Evolutionary conservation across 2,797 vertebrate genomes (phyloP).

Genomic region (Monodelphis domestica): DNA sequence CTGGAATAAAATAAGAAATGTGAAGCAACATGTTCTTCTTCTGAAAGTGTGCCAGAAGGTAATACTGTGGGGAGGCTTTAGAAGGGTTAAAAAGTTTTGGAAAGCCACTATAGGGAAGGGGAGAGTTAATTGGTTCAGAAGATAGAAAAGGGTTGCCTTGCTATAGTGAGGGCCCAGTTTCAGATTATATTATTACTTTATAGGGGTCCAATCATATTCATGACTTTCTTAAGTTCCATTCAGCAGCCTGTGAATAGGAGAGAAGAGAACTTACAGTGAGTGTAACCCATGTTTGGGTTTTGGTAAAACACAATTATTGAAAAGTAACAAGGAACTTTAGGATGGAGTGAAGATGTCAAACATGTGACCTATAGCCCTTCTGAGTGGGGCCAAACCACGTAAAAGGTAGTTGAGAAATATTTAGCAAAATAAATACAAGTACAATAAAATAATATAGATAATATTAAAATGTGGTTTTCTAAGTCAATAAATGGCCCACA

Average conservation of each 20-base stretch:
- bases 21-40: slow-evolving; percentile 60
- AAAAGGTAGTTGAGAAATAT: background rate
- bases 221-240: background rate
- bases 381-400: background rate
- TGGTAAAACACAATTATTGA: background rate
- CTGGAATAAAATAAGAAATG: no score
- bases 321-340: background rate
- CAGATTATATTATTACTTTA: background rate
- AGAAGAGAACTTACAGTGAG: background rate
- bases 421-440: background rate
- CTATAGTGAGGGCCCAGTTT: background rate
- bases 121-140: slow-evolving; percentile 65
- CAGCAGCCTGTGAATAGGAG: background rate
- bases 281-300: background rate
- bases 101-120: slow-evolving; percentile 76
- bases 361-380: background rate
- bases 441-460: background rate
- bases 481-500: no score
- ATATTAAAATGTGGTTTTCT: background rate
- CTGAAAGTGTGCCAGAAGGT: background rate
- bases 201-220: background rate
- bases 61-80: slow-evolving; percentile 69
- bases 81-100: slow-evolving; percentile 81
- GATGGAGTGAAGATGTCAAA: background rate
- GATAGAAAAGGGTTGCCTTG: slow-evolving; percentile 71